Percentiles rank a stretch among this genome's conserved stretches.
phyloP scores from a whole-genome alignment of 30 jellyfish, hydroid and myxozoan species.

The Nemopilema nomurai region DNA sequence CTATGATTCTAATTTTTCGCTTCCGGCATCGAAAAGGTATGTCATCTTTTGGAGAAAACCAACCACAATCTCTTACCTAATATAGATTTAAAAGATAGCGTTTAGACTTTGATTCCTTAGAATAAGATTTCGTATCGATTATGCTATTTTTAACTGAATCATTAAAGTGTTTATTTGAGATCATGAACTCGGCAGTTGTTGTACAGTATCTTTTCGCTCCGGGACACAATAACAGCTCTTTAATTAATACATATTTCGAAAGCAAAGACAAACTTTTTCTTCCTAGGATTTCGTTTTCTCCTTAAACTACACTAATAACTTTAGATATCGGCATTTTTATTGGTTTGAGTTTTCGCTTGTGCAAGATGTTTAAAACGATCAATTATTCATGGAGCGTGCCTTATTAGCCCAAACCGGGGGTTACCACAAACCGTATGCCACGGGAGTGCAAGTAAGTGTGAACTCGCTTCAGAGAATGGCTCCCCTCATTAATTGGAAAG shows the following conservation, averaged over 20 bases:
- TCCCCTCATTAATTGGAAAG: background rate
- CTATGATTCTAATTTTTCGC: background rate
- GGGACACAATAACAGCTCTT: background rate
- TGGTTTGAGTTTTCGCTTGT: background rate
- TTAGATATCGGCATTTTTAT: background rate
- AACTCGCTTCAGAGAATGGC: background rate
- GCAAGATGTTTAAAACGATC: conserved; percentile 17
- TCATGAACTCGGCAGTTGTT: background rate
- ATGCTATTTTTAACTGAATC: background rate
- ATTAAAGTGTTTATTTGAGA: background rate
- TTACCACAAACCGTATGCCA: background rate
- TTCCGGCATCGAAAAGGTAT: background rate
- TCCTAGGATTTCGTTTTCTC: background rate
- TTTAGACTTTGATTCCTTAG: background rate
- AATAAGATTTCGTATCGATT: background rate
- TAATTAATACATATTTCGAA: background rate
- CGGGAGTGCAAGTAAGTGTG: background rate
- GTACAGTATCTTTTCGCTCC: background rate
- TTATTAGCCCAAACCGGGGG: conserved; percentile 27
- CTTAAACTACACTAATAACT: background rate
- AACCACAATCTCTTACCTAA: background rate
- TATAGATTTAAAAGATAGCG: too few relatives aligned
- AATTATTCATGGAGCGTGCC: conserved; percentile 59
- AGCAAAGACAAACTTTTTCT: background rate
- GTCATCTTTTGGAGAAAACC: background rate